Conservation (phyloP, 1,140 invertebrate species). For the Arion vulgaris region DNA sequence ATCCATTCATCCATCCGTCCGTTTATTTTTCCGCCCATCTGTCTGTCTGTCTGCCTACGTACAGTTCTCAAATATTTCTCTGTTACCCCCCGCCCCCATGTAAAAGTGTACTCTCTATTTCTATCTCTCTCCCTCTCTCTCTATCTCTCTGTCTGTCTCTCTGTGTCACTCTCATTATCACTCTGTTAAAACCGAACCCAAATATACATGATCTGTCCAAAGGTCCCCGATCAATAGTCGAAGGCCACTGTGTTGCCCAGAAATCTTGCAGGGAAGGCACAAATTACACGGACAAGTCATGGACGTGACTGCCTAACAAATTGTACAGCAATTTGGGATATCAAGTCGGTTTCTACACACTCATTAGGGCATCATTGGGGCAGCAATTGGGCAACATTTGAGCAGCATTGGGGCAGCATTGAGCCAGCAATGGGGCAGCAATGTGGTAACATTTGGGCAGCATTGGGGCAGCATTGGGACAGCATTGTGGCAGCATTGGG, state of each 20-base stretch:
- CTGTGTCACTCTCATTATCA: not conserved
- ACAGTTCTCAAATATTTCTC: not conserved
- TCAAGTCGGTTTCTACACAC: too few species aligned
- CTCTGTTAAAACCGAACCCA: not conserved
- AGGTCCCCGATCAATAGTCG: not conserved
- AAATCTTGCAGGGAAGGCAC: not conserved
- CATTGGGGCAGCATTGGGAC: too few species aligned
- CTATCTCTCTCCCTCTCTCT: conserved; percentile 1
- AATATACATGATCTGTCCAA: not conserved
- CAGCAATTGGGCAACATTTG: too few species aligned
- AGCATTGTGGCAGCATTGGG: too few species aligned
- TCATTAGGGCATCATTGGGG: too few species aligned
- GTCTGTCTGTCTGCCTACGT: not conserved
- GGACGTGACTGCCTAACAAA: too few species aligned
- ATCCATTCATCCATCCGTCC: not conserved
- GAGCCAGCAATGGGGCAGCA: too few species aligned
- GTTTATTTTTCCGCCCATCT: not conserved
- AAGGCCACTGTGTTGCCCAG: not conserved
- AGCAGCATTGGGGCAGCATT: too few species aligned
- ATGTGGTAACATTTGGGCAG: too few species aligned
- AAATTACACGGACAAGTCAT: not conserved
- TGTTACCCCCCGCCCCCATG: too few species aligned
- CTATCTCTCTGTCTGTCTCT: conserved; percentile 2
- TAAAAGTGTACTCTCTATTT: too few species aligned
- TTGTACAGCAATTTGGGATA: too few species aligned